Conservation (phyloP, 92 coral and sea anemone species). For the Montipora capitata region DNA sequence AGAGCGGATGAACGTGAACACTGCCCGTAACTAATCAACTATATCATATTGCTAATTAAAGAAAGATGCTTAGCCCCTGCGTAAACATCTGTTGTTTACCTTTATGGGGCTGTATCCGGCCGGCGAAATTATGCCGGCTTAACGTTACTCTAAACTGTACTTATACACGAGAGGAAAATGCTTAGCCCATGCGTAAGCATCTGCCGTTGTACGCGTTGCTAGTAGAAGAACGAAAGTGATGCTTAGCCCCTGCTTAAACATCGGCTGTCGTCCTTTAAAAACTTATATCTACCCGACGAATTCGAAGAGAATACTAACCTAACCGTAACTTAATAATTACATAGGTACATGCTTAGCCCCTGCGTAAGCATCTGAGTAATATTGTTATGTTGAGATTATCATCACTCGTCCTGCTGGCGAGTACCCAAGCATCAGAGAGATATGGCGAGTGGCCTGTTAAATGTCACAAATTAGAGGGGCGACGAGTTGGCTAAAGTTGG, state of each 20-base stretch:
- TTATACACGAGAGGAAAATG: too few species aligned
- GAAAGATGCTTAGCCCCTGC: conserved; percentile 31
- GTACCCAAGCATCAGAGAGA: background rate
- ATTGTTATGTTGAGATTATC: too few species aligned
- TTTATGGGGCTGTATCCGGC: background rate
- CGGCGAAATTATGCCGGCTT: background rate
- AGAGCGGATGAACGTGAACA: background rate
- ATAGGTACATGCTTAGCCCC: too few species aligned
- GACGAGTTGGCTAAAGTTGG: background rate
- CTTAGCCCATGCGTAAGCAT: too few species aligned
- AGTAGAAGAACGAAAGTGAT: too few species aligned
- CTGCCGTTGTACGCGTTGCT: too few species aligned
- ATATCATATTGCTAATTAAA: background rate
- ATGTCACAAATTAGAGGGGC: background rate
- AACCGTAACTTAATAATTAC: too few species aligned
- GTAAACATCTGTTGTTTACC: background rate
- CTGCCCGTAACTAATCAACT: background rate
- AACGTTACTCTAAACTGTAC: background rate
- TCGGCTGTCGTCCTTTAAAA: too few species aligned
- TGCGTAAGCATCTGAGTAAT: too few species aligned
- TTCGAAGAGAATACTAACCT: too few species aligned
- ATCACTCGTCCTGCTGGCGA: background rate
- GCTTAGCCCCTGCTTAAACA: too few species aligned
- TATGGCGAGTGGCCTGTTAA: background rate
- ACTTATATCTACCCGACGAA: too few species aligned